These are phyloP conservation scores for Atta texana DNA, from an alignment of 1,140 invertebrate genomes.

Conservation along the genomic window DNA sequence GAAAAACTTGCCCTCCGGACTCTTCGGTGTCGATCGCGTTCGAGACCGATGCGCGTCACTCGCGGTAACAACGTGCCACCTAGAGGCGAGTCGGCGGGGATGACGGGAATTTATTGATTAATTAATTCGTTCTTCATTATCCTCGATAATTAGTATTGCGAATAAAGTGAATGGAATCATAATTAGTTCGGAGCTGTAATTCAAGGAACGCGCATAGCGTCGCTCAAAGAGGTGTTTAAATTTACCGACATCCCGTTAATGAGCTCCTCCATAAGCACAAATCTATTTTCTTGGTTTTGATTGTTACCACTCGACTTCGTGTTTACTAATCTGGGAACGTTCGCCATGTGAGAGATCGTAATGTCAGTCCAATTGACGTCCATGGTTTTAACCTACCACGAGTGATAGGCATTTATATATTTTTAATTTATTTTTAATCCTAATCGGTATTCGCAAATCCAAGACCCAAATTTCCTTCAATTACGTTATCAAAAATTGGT, in stretches of 20 bases:
- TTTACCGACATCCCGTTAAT: slow-evolving; percentile 34
- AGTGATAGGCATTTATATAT: background rate
- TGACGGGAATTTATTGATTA: slow-evolving; percentile 69
- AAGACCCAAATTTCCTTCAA: too few relatives aligned
- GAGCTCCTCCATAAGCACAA: background rate
- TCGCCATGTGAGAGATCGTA: background rate
- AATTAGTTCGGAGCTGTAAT: slow-evolving; percentile 50
- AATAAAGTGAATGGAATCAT: slow-evolving; percentile 55
- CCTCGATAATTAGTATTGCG: slow-evolving; percentile 62
- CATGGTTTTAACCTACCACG: background rate
- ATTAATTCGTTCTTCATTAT: slow-evolving; percentile 76
- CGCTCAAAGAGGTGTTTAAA: slow-evolving; percentile 35
- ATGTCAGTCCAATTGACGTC: background rate
- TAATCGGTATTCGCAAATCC: too few relatives aligned
- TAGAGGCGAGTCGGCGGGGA: background rate
- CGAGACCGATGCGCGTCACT: slow-evolving; percentile 14
- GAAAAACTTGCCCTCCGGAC: slow-evolving; percentile 72
- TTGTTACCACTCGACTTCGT: background rate
- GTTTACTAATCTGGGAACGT: slow-evolving; percentile 26
- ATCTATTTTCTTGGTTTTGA: slow-evolving; percentile 41
- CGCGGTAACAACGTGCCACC: slow-evolving; percentile 1
- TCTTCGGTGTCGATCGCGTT: slow-evolving; percentile 32
- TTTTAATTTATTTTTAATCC: too few relatives aligned
- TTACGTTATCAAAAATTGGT: too few relatives aligned
- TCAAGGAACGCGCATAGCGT: slow-evolving; percentile 33